phyloP scores from a whole-genome alignment of 2,797 vertebrate genomes.

The Liasis olivaceus region DNA sequence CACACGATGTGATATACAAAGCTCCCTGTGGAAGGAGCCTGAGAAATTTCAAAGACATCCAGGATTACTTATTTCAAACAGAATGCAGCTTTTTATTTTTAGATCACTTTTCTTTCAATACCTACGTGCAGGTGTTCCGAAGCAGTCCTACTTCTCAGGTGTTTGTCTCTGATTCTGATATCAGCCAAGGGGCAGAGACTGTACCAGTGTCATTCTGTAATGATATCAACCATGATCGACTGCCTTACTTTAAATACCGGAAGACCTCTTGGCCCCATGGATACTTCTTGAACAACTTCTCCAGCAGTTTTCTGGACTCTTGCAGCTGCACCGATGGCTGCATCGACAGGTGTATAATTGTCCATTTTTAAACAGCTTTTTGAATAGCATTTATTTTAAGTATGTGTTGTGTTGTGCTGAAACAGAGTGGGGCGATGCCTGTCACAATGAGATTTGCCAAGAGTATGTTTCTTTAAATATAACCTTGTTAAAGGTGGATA shows the following conservation, averaged over 20 bases:
- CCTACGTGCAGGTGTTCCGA: slow-evolving; percentile 77
- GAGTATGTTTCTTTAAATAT: background rate
- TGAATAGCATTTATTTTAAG: rapidly evolving
- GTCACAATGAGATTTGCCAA: background rate
- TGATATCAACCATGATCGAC: slow-evolving; percentile 67
- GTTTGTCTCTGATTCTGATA: slow-evolving; percentile 79
- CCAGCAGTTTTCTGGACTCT: slow-evolving; percentile 76
- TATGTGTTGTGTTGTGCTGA: background rate
- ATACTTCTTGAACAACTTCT: slow-evolving; percentile 81
- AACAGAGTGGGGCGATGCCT: too few relatives aligned
- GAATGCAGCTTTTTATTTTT: slow-evolving; percentile 82
- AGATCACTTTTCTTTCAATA: slow-evolving; percentile 90
- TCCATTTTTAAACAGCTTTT: background rate
- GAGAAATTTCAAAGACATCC: slow-evolving; percentile 80
- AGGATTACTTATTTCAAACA: slow-evolving; percentile 81
- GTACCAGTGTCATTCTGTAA: slow-evolving; percentile 84
- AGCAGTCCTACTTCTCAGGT: slow-evolving; percentile 49
- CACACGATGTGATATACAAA: slow-evolving; percentile 81
- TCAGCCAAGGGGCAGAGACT: slow-evolving; percentile 85
- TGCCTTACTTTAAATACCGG: slow-evolving; percentile 86
- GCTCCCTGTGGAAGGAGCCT: slow-evolving; percentile 88
- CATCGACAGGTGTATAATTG: slow-evolving; percentile 72
- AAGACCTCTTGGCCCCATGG: slow-evolving; percentile 87
- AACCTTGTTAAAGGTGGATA: background rate
- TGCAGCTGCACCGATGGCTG: slow-evolving; percentile 90